Percentiles rank a stretch among this genome's conserved stretches.
Evolutionary conservation across 2,888 invertebrate species (phyloP).

Genomic region (Agriopis leucophaearia): DNA sequence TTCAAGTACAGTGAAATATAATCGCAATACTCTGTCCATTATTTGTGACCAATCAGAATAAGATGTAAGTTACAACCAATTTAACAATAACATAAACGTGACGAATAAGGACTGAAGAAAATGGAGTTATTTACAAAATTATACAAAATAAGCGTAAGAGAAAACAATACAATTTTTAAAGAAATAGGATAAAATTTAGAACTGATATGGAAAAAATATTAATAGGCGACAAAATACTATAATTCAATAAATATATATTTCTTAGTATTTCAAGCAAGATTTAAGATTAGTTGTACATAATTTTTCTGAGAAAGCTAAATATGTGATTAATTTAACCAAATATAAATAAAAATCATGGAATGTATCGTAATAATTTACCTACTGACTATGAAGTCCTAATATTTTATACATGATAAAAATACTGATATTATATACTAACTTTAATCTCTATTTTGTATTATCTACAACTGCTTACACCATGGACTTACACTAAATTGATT

Average conservation of each 20-base stretch:
- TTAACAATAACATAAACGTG: background rate
- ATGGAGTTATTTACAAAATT: background rate
- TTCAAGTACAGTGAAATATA: background rate
- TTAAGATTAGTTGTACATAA: no score
- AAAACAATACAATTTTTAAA: background rate
- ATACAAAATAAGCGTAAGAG: conserved; percentile 4
- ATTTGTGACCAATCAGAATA: background rate
- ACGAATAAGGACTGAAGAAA: background rate
- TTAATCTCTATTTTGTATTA: conserved; percentile 14
- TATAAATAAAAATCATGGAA: background rate
- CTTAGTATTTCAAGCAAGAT: no score
- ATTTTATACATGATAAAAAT: conserved; percentile 19
- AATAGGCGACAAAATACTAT: no score
- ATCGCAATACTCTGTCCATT: background rate
- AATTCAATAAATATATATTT: no score
- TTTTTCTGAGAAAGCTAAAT: background rate
- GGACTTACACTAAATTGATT: conserved; percentile 15
- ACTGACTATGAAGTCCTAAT: background rate
- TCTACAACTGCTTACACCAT: no score
- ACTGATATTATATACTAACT: conserved; percentile 15
- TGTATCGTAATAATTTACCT: background rate
- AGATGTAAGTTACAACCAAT: background rate
- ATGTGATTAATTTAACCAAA: background rate
- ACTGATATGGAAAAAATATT: no score
- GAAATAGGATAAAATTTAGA: no score